Base-by-base conservation (phyloP, 1,140 invertebrate species). In the Mylabris phalerata region DNA sequence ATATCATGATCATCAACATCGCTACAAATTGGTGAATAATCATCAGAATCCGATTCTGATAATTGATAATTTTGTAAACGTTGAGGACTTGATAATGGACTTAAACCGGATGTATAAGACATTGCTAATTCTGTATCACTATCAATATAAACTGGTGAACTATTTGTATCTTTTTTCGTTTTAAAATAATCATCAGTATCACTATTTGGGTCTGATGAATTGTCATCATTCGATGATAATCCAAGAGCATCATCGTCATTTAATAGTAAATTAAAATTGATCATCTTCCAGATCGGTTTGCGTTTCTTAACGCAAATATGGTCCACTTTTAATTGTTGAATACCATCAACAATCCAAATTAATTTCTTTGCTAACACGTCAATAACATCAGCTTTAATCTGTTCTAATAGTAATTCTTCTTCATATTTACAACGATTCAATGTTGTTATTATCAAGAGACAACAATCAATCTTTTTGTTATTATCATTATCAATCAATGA, bases 11-110 rank as follows among this genome's bases (percentile, higher is more conserved):
- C 71, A 57, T 80, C 79, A 0, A 65, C 67, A 40, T 81, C 80
- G 64, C 79, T 81, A 59, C 79, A 82, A 3, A 82, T 76, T 3
- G 80, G 73, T 10, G 71, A 74, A 65, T 75, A 75, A 59, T 74
- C 62, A 43, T 71, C 70, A 0, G 72, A 75, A 64, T 74, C 72
- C 6, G 68, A 70, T 44, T 70, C 65, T 52, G 50, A 57, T 38
- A 40, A 41, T 42, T 26, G 44, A 27, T 11, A 55, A 24, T 4
- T 11, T 46, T 45, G 25, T 32, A 10, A 39, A 55, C 41, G 13
- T 9, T 26, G 24, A n/a, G 52, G 52, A 24, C 52, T 55, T 2
- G 52, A 48, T 7, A 9, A 11, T 7, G 52, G 52, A 3, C 42
- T 46, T 11, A 47, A 27, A n/a, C 44, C 43, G 3, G 52, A 55